A percentile compares a stretch with the other conserved stretches of the same genome.
Conservation (phyloP, 2,113 vertebrate species). For the Plecturocebus donacophilus region DNA sequence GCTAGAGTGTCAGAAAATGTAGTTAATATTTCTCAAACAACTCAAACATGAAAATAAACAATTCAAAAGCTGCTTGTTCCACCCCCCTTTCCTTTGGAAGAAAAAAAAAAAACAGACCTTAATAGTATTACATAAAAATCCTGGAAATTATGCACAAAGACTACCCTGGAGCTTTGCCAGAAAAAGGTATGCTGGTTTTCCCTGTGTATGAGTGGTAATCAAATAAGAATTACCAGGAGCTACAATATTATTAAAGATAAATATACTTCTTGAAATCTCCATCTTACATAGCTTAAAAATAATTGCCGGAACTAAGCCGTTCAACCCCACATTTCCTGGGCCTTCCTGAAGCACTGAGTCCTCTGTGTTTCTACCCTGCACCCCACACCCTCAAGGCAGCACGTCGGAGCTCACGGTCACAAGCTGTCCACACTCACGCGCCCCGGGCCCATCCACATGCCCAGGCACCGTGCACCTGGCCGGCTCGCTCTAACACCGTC, state of each 20-base stretch:
- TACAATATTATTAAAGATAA: constrained; percentile 44
- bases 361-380: not conserved
- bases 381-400: no score
- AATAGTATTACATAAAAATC: constrained; percentile 70
- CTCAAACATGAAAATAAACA: constrained; percentile 54
- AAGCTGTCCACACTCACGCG: not conserved
- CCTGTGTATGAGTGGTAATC: constrained; percentile 32
- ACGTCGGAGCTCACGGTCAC: not conserved
- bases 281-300: constrained; percentile 59
- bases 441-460: not conserved
- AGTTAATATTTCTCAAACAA: constrained; percentile 52
- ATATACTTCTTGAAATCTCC: constrained; percentile 38
- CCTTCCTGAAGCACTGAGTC: not conserved
- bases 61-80: constrained; percentile 60
- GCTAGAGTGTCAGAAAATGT: constrained; percentile 12
- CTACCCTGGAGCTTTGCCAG: constrained; percentile 46
- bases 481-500: not conserved
- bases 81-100: constrained; percentile 48
- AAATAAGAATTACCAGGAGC: constrained; percentile 43
- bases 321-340: not conserved
- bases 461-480: not conserved
- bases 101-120: constrained; percentile 45
- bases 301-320: constrained; percentile 5
- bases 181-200: constrained; percentile 21
- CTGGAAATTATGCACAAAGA: constrained; percentile 70